Base-by-base conservation (phyloP, 2,888 invertebrate species). In the Yponomeuta malinellus region DNA sequence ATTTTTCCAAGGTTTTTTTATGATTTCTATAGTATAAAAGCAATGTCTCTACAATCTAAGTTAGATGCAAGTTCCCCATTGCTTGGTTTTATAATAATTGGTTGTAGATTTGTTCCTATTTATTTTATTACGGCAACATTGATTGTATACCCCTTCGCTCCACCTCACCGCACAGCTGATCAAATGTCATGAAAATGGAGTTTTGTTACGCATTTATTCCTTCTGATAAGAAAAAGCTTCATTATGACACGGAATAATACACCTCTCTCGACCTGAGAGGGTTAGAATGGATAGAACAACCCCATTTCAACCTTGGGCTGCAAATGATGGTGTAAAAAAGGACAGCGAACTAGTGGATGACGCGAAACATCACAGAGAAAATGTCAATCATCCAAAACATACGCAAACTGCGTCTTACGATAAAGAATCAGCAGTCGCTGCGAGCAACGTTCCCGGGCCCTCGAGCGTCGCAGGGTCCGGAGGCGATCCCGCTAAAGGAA, bases 311-410 rank as follows among this genome's bases (percentile, higher is more conserved):
- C 92, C 92, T 80, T 92, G 92, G 91, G 85, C 90, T 73, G 82
- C 85, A 78, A 90, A 91, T 75, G 90, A 90, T 79, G 87, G 85
- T 86, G 86, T 84, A 74, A 89, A 89, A 88, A 88, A 87, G 76
- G 92, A 91, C 79, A 84, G 83, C 84, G 89, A 90, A 86, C 79
- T 87, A 86, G 88, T 85, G 83, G 92, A 90, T 92, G 92, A 92
- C 91, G 90, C 91, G 89, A 92, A 92, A 92, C 90, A 90, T 92
- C 91, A 89, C 86, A 88, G 88, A 83, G 92, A 92, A 91, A 90
- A 92, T 91, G 91, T 90, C 92, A 92, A 90, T 90, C 90, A 90
- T 89, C 91, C 92, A 92, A 92, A 91, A 92, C 91, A 91, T 88
- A 90, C 90, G 90, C 91, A 91, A 91, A 90, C 89, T 91, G 90